Conservation (phyloP, 2,797 vertebrate genomes). For the Euphonia xanthogaster region DNA sequence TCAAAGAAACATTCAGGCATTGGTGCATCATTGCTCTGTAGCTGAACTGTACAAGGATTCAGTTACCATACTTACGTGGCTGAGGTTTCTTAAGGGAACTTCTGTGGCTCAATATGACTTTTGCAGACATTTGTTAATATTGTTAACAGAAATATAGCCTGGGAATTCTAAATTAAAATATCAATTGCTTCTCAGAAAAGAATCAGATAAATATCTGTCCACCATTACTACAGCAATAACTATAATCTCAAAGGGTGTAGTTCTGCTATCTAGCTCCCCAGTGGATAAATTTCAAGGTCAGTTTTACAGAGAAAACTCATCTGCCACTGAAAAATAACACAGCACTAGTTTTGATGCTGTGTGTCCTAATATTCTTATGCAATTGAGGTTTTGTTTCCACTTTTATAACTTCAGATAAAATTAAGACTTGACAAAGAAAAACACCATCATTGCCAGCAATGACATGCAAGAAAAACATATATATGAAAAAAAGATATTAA, state of each 20-base stretch:
- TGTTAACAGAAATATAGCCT: background rate
- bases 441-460: rapidly evolving
- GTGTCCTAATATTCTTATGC: background rate
- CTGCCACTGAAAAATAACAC: background rate
- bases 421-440: background rate
- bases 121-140: background rate
- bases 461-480: background rate
- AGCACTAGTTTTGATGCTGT: background rate
- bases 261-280: background rate
- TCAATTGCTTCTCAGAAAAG: background rate
- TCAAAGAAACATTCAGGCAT: background rate
- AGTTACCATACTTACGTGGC: background rate
- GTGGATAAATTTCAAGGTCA: background rate
- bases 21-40: background rate
- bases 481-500: background rate
- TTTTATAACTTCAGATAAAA: background rate
- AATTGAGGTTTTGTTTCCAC: background rate
- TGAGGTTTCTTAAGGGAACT: background rate
- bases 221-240: background rate
- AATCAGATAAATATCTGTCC: background rate
- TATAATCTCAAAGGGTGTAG: background rate
- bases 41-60: background rate
- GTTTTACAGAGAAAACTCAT: background rate
- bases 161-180: background rate
- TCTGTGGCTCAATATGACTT: background rate